Conservation (phyloP, 2,113 vertebrate genomes). For the Felis catus region F.catus_Fca126_mat1.0 CM031414.1:122057501-122058000, state of each 20-base stretch:
- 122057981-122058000: background rate
- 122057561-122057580: conserved; percentile 62
- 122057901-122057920: background rate
- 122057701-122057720: background rate
- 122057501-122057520: conserved; percentile 79
- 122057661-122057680: background rate
- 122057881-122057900: background rate
- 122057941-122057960: background rate
- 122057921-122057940: background rate
- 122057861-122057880: background rate
- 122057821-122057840: background rate
- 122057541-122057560: conserved; percentile 77
- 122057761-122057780: background rate
- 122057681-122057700: background rate
- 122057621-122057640: background rate
- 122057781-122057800: background rate
- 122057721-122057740: background rate
- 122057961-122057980: background rate
- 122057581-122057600: background rate
- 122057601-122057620: background rate
- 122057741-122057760: background rate
- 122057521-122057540: conserved; percentile 82
- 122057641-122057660: background rate
- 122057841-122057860: background rate
- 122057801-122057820: background rate